Evolutionary conservation across 2,888 invertebrate species (phyloP), one percentile per base, ranked within the genome.

Genomic region (Melinaea menophilus): DNA sequence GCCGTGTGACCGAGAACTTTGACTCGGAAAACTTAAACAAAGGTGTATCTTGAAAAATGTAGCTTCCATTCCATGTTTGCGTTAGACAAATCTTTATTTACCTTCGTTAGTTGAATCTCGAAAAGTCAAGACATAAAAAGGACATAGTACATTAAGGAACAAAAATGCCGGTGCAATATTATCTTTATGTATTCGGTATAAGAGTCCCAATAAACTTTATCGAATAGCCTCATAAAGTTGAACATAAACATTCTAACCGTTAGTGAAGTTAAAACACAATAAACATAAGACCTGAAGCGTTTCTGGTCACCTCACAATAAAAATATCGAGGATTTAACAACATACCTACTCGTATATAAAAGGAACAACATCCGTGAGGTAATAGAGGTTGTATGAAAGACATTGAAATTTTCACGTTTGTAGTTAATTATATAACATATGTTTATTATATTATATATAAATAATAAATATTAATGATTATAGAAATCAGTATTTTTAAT

Each of bases 361-460:
- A 67, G 64, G 66, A 65, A 66, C 58, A 68, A 63, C 58, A 41
- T 55, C 46, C 51, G 48, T 73, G 72, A 75, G 75, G 74, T 72
- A 70, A n/a, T n/a, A n/a, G n/a, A 62, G 62, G 55, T 46, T 62
- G 48, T 31, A 58, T 31, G 67, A 22, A 22, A 22, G 22, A 22
- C 78, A 77, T 80, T 77, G 75, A 78, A 79, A 78, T 73, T 84
- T 84, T 82, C 84, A 80, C 71, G 73, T 70, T 74, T 82, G 74
- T 80, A 22, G 22, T 22, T 22, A 22, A 22, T 22, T 22, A 22
- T 22, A 22, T 22, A 22, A 22, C 22, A 22, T 22, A 22, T 22
- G 22, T 22, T 22, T 22, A 22, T 22, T 22, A 1, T 22, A 22
- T 22, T 22, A 1, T 22, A 22, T 22, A 22, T 22, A 22, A 22